These are phyloP conservation scores for Willowsia nigromaculata DNA, from an alignment of 2,888 invertebrate species.

Conservation along the genomic window DNA sequence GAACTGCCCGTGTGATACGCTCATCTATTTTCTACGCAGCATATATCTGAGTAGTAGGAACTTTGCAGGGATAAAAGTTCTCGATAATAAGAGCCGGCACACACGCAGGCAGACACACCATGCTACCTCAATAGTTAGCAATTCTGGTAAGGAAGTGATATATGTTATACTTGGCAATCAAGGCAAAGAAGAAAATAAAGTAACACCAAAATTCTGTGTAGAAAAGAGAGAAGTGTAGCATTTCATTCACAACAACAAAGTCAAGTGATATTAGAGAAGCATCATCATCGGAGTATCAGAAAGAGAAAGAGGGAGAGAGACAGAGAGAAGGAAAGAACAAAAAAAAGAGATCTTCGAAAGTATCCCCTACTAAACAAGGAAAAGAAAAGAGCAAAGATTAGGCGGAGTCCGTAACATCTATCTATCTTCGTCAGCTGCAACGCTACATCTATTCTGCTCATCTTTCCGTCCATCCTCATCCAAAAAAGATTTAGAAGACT, in stretches of 20 bases:
- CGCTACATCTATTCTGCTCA: slow-evolving; percentile 75
- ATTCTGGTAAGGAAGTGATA: neutral
- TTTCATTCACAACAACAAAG: slow-evolving; percentile 48
- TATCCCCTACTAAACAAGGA: slow-evolving; percentile 61
- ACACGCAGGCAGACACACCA: neutral
- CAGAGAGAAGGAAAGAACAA: slow-evolving; percentile 9
- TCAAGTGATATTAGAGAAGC: slow-evolving; percentile 58
- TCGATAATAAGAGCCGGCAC: neutral
- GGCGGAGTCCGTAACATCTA: slow-evolving; percentile 77
- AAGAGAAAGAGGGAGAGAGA: slow-evolving; percentile 25
- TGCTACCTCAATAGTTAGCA: neutral
- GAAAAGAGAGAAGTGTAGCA: slow-evolving; percentile 18
- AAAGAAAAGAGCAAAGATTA: slow-evolving; percentile 78
- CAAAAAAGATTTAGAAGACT: slow-evolving; percentile 61
- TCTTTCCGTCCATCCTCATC: slow-evolving; percentile 75
- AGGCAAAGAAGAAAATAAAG: slow-evolving; percentile 25
- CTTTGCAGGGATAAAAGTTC: neutral
- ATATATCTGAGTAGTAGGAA: neutral
- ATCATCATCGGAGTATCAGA: slow-evolving; percentile 28
- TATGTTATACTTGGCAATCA: slow-evolving; percentile 41
- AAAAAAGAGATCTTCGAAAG: slow-evolving; percentile 38
- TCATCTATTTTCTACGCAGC: neutral
- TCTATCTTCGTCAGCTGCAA: slow-evolving; percentile 78
- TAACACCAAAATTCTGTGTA: slow-evolving; percentile 24
- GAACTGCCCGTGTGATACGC: neutral